A percentile compares a stretch with the other conserved stretches of the same genome.
phyloP scores from a whole-genome alignment of 2,888 invertebrate species.

The Cylloceria caligata region DNA sequence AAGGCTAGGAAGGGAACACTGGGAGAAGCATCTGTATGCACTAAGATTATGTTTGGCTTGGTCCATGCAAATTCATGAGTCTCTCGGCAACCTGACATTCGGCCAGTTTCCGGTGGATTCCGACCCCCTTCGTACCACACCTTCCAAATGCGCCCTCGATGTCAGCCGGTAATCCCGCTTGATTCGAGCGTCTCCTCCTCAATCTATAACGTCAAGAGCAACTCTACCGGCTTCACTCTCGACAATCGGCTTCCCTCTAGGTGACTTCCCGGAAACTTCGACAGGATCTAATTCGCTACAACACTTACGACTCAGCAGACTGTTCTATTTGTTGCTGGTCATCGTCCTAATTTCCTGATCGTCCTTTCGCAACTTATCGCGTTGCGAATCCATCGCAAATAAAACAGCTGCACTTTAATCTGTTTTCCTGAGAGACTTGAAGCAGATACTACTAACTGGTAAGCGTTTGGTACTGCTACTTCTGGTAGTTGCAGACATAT shows the following conservation, averaged over 20 bases:
- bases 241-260: constrained; percentile 36
- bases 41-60: constrained; percentile 72
- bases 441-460: constrained; percentile 37
- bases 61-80: constrained; percentile 76
- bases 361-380: neutral
- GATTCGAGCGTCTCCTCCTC: constrained; percentile 4
- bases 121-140: constrained; percentile 23
- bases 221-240: constrained; percentile 24
- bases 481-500: constrained; percentile 19
- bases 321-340: constrained; percentile 2
- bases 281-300: constrained; percentile 43
- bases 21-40: constrained; percentile 67
- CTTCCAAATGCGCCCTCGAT: constrained; percentile 33
- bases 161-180: constrained; percentile 29
- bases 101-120: constrained; percentile 64
- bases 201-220: constrained; percentile 12
- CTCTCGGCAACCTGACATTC: constrained; percentile 67
- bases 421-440: neutral
- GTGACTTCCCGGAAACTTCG: constrained; percentile 14
- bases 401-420: constrained; percentile 1
- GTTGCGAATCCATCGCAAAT: constrained; percentile 1
- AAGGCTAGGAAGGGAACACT: constrained; percentile 30
- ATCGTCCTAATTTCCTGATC: neutral
- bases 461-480: constrained; percentile 3
- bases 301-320: constrained; percentile 10